A percentile compares a stretch with the other conserved stretches of the same genome.
Evolutionary conservation across 2,888 invertebrate genomes (phyloP).

Genomic region (Drosophila emarginata): DNA sequence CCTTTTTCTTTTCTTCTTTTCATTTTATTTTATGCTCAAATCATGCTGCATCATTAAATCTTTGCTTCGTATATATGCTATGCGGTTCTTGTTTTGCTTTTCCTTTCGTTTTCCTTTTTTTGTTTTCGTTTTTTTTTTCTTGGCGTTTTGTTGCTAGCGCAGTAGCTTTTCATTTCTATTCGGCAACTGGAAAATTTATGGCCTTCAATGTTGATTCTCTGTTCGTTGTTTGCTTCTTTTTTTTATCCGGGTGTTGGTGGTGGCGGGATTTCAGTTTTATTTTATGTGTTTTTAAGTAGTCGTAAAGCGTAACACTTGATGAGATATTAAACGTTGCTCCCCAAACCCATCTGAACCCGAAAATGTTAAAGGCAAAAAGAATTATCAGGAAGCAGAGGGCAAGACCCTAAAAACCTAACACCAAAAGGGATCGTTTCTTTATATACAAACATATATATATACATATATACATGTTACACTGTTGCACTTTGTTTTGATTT

Average conservation of each 20-base stretch:
- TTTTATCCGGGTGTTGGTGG: not conserved
- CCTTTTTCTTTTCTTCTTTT: slow-evolving; percentile 1
- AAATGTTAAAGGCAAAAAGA: slow-evolving; percentile 3
- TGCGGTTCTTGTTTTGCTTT: slow-evolving; percentile 28
- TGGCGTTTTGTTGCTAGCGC: slow-evolving; percentile 12
- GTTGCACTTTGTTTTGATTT: slow-evolving; percentile 71
- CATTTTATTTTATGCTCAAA: slow-evolving; percentile 68
- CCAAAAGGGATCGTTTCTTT: slow-evolving; percentile 11
- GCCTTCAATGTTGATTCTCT: slow-evolving; percentile 74
- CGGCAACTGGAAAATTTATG: slow-evolving; percentile 58
- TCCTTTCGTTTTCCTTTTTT: slow-evolving; percentile 51
- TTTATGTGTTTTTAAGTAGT: slow-evolving; percentile 81
- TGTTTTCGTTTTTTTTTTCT: slow-evolving; percentile 43
- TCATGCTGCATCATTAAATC: slow-evolving; percentile 79
- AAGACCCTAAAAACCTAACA: not conserved
- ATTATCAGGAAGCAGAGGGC: slow-evolving; percentile 15
- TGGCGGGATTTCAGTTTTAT: slow-evolving; percentile 35
- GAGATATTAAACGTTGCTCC: slow-evolving; percentile 78
- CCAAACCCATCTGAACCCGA: not conserved
- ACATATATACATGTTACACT: slow-evolving; percentile 39
- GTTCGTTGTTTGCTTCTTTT: slow-evolving; percentile 39
- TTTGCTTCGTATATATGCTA: slow-evolving; percentile 51
- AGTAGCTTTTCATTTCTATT: slow-evolving; percentile 58
- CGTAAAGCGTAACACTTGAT: slow-evolving; percentile 81
- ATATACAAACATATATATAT: too few species aligned